Base-by-base conservation (phyloP, 2,797 vertebrate species). In the Artibeus jamaicensis region DNA sequence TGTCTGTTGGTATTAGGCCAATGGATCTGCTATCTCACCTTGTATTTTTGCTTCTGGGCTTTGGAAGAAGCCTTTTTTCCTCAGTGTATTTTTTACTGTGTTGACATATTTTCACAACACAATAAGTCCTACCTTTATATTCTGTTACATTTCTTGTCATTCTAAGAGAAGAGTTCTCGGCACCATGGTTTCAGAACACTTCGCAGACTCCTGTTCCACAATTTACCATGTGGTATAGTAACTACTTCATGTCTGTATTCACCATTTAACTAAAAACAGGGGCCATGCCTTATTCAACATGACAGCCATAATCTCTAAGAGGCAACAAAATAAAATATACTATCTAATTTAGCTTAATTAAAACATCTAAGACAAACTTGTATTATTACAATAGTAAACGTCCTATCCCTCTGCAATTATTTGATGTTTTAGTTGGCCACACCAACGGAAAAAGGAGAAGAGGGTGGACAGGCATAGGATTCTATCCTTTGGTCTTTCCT, bases 41-140 rank as follows among this genome's bases (percentile, higher is more conserved):
- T 92, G 59, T 48, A 77, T 55, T 96, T 89, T 48, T 14, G 19
- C 16, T 32, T 81, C 42, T 79, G 12, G 57, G 34, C 91, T 83
- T 94, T 78, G 6, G 24, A 90, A 86, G 39, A 78, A 26, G 9
- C 1, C 34, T 92, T 76, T 89, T 57, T 83, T 78, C 62, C 78
- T 86, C 81, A 92, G 79, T 46, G 77, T 83, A 46, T 19, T 82
- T 76, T 94, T 65, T 76, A 86, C 77, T 84, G 19, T 79, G 37
- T 86, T n/a, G 74, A 89, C 15, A 78, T 10, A 78, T 55, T 85
- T 95, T 67, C 24, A 74, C 79, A 94, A 68, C 70, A 76, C 46
- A 19, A 0, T 57, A 77, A 76, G 37, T 37, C 8, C 37, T 96
- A 26, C 4, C 48, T 93, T 92, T 81, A 71, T 57, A 76, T 85